Evolutionary conservation across 1,140 invertebrate species (phyloP), one percentile per base, ranked within the genome.

Genomic region (Drosophila albomicans): DNA sequence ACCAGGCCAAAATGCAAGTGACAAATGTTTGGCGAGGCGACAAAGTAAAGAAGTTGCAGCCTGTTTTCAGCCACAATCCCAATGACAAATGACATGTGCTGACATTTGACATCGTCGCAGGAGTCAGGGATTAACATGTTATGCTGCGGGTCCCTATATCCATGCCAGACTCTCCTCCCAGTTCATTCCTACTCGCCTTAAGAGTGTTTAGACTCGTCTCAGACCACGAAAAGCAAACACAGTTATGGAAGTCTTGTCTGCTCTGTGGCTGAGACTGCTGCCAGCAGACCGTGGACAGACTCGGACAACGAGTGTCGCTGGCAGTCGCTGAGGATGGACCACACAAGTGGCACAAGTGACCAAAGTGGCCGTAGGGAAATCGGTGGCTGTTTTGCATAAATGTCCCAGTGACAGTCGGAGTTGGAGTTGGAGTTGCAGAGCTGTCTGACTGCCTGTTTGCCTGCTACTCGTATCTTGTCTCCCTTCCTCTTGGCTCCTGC

Each of bases 61-160:
- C 10, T 30, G 41, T 28, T n/a, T 43, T 32, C n/a, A 16, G 32
- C 5, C 52, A 16, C 25, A 6, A n/a, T n/a, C 56, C 41, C 45
- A 30, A 56, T 85, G 85, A 89, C 85, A 89, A 89, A 89, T 89
- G 78, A 81, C 85, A 89, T 81, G 85, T 88, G 81, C 85, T 85
- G 85, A 90, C 85, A 89, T 89, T 88, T 89, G 85, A 85, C 85
- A 89, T 89, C 70, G 85, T 64, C 11, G 48, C 57, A 30, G 73
- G 28, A 61, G 20, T 48, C 58, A 58, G 62, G 81, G 85, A 89
- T 85, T 89, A 89, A 81, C 78, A 85, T 88, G 81, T 88, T 70
- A 88, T 85, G n/a, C 57, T 61, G 58, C 49, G 8, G 3, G 66
- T 63, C 48, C 71, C 71, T 63, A 64, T 41, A 38, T 57, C 13